These are phyloP conservation scores for Calosoma granatense DNA, from an alignment of 1,140 invertebrate species.

Conservation along the genomic window DNA sequence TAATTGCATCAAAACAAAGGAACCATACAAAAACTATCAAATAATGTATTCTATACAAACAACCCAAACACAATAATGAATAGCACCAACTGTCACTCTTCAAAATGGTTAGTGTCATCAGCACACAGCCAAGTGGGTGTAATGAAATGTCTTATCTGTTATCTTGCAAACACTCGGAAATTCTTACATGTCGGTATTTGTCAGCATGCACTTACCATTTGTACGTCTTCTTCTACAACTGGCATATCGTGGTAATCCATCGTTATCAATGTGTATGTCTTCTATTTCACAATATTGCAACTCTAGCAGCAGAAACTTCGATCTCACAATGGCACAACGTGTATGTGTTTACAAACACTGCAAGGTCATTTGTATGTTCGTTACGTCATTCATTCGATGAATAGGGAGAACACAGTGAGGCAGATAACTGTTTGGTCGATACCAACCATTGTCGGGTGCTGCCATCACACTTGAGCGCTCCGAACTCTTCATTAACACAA, in stretches of 20 bases:
- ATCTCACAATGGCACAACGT: slow-evolving; percentile 16
- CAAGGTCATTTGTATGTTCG: slow-evolving; percentile 23
- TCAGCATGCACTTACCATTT: slow-evolving; percentile 25
- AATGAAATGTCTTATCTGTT: not conserved
- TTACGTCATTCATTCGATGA: too few species aligned
- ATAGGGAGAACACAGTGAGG: too few species aligned
- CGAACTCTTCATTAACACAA: too few species aligned
- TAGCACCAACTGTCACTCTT: too few species aligned
- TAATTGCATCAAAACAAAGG: not conserved
- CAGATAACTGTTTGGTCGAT: too few species aligned
- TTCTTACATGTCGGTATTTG: slow-evolving; percentile 7
- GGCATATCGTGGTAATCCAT: slow-evolving; percentile 33
- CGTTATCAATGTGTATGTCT: slow-evolving; percentile 10
- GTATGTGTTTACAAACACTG: slow-evolving; percentile 27
- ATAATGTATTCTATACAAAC: not conserved
- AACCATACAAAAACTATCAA: not conserved
- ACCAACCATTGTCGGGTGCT: too few species aligned
- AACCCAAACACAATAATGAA: not conserved
- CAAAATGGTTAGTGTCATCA: not conserved
- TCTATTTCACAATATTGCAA: slow-evolving; percentile 13
- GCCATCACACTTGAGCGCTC: too few species aligned
- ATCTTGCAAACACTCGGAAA: not conserved
- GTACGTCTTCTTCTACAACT: slow-evolving; percentile 28
- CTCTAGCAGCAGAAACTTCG: slow-evolving; percentile 2
- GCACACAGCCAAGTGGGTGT: not conserved